phyloP scores from a whole-genome alignment of 2,113 vertebrate genomes.

The Nothocercus nigrocapillus region DNA sequence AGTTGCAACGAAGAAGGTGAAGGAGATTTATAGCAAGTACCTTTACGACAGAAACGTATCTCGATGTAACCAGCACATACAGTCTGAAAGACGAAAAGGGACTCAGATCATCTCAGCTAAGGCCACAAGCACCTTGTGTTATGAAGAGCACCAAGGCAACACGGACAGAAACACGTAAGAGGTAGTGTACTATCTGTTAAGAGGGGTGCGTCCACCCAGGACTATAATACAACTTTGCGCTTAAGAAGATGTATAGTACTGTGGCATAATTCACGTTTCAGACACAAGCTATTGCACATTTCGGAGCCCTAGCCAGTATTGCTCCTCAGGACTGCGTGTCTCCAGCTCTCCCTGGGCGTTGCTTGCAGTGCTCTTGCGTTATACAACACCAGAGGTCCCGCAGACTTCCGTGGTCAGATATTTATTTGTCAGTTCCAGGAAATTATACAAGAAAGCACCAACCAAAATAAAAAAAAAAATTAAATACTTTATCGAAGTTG shows the following conservation, averaged over 20 bases:
- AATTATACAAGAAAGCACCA: conserved; percentile 77
- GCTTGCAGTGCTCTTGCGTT: conserved; percentile 49
- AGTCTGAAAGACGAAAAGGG: conserved; percentile 78
- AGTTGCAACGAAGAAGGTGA: conserved; percentile 78
- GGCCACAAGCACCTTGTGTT: conserved; percentile 81
- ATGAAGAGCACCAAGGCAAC: conserved; percentile 75
- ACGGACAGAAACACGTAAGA: conserved; percentile 83
- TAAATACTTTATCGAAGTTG: conserved; percentile 71
- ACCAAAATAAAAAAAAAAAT: conserved; percentile 62
- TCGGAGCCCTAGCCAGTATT: conserved; percentile 81
- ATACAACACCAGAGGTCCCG: conserved; percentile 64
- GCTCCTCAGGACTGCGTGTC: conserved; percentile 75
- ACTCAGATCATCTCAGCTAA: conserved; percentile 58
- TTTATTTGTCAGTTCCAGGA: conserved; percentile 63
- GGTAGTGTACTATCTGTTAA: conserved; percentile 92
- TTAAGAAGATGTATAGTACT: conserved; percentile 71
- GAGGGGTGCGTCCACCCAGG: conserved; percentile 81
- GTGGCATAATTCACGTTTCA: conserved; percentile 75
- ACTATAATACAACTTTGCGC: conserved; percentile 77
- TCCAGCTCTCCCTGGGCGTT: conserved; percentile 75
- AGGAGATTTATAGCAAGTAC: conserved; percentile 83
- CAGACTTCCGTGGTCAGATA: conserved; percentile 68
- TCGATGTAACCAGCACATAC: conserved; percentile 97
- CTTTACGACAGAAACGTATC: conserved; percentile 82
- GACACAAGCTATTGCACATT: conserved; percentile 87